Percentiles rank a stretch among this genome's conserved stretches.
Evolutionary conservation across 2,888 invertebrate species (phyloP).

Genomic region (Torymus auratus): DNA sequence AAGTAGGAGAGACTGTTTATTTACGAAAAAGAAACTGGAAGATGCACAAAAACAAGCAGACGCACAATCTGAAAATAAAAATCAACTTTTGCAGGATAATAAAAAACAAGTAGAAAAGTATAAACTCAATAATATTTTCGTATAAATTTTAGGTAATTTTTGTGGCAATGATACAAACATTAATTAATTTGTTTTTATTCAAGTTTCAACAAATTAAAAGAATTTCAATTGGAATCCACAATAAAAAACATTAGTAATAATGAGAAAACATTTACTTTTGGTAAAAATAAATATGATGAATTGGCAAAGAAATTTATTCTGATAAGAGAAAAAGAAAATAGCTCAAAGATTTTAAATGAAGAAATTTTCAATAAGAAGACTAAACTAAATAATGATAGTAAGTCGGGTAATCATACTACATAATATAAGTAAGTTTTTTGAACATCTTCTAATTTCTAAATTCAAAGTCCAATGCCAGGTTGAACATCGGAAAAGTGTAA

Average conservation of each 20-base stretch:
- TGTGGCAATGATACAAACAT: neutral
- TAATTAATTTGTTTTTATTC: constrained; percentile 5
- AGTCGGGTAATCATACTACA: neutral
- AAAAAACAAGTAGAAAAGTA: constrained; percentile 49
- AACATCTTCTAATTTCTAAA: neutral
- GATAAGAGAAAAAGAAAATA: constrained; percentile 21
- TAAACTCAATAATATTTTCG: neutral
- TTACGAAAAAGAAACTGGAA: constrained; percentile 34
- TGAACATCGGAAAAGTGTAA: neutral
- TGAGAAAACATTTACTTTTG: constrained; percentile 32
- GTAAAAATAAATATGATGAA: constrained; percentile 29
- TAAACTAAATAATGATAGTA: constrained; percentile 28
- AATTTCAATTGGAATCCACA: constrained; percentile 43
- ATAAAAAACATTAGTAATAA: constrained; percentile 21
- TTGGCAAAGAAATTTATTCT: constrained; percentile 10
- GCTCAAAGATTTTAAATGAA: constrained; percentile 3
- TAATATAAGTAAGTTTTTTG: neutral
- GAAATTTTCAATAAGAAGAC: neutral
- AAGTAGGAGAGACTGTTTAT: constrained; percentile 16
- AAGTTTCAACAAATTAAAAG: constrained; percentile 46
- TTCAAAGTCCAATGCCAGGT: constrained; percentile 34
- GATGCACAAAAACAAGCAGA: constrained; percentile 27
- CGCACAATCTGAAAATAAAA: constrained; percentile 28
- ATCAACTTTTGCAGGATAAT: constrained; percentile 38
- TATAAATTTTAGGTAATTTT: constrained; percentile 4